phyloP scores from a whole-genome alignment of 2,888 invertebrate genomes.

The Idaea dimidiata region DNA sequence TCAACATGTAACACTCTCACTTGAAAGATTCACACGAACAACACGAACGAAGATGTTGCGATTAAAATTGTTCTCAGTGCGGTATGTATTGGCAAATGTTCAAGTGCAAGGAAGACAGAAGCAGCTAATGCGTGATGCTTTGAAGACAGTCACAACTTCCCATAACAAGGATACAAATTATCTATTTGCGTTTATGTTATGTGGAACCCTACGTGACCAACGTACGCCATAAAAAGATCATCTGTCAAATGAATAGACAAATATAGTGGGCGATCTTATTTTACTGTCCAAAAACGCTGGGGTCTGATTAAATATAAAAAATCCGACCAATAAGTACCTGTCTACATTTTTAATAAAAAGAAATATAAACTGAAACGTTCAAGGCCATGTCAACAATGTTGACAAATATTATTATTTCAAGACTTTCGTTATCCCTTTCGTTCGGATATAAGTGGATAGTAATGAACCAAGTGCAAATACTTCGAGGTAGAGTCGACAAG shows the following conservation, averaged over 20 bases:
- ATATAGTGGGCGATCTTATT: background rate
- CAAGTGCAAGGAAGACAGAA: conserved; percentile 48
- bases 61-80: conserved; percentile 49
- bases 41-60: background rate
- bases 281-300: background rate
- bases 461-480: conserved; percentile 19
- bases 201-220: background rate
- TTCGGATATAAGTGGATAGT: conserved; percentile 15
- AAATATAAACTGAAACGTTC: background rate
- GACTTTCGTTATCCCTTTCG: conserved; percentile 26
- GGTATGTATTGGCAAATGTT: conserved; percentile 50
- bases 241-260: background rate
- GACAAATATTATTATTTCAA: conserved; percentile 26
- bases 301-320: background rate
- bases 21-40: conserved; percentile 17
- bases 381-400: conserved; percentile 8
- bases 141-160: background rate
- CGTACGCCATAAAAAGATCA: background rate
- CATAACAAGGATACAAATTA: background rate
- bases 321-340: conserved; percentile 2
- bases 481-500: conserved; percentile 9
- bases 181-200: background rate
- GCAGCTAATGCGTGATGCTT: conserved; percentile 23
- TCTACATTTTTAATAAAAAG: background rate
- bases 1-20: conserved; percentile 22